These are phyloP conservation scores for Pangasius djambal DNA, from an alignment of 2,797 vertebrate species.

Conservation along the genomic window DNA sequence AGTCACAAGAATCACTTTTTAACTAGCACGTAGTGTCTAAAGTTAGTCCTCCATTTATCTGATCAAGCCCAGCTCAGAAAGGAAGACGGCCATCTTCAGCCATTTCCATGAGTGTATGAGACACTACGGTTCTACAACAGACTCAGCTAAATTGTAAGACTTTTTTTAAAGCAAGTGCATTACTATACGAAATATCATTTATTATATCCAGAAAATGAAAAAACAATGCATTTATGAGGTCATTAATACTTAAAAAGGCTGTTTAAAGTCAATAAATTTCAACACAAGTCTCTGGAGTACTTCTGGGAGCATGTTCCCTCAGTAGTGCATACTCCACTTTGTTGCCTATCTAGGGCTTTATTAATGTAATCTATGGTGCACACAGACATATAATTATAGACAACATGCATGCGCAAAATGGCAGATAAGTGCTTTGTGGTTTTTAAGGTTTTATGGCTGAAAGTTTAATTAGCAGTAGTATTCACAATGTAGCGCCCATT, in stretches of 20 bases:
- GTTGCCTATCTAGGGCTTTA: neutral
- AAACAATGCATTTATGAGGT: neutral
- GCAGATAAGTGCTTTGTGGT: neutral
- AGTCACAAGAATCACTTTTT: neutral
- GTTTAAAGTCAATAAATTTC: neutral
- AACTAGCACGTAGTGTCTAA: neutral
- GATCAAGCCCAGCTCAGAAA: neutral
- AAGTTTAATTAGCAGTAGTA: neutral
- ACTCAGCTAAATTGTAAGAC: neutral
- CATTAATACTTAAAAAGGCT: neutral
- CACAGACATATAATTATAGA: neutral
- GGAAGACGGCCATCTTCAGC: neutral
- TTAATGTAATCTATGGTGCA: conserved; percentile 4
- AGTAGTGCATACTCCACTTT: neutral
- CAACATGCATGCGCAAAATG: neutral
- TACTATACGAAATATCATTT: neutral
- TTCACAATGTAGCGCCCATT: neutral
- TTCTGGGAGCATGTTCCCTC: neutral
- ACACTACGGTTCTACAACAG: neutral
- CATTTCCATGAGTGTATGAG: neutral
- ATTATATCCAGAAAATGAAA: neutral
- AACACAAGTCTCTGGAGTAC: neutral
- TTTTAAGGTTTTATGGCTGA: neutral
- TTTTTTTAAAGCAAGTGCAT: neutral
- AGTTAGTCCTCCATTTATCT: neutral